A percentile compares a stretch with the other conserved stretches of the same genome.
Evolutionary conservation across 2,113 vertebrate species (phyloP).

Genomic region (Mobula hypostoma): DNA sequence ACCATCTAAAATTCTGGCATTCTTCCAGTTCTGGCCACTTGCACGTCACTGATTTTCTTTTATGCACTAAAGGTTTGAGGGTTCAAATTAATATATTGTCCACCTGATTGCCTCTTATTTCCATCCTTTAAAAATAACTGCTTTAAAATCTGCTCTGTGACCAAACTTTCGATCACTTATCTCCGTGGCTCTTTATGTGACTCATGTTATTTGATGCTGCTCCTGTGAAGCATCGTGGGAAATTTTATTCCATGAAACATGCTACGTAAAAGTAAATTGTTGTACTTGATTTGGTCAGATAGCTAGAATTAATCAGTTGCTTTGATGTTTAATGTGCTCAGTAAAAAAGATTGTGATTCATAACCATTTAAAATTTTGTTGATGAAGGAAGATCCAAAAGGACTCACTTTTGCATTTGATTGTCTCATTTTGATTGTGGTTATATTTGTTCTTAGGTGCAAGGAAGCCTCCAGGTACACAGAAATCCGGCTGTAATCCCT

Average conservation of each 20-base stretch:
- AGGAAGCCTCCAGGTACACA: conserved; percentile 65
- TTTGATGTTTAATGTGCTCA: background rate
- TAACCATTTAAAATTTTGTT: background rate
- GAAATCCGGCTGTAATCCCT: conserved; percentile 59
- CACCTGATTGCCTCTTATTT: background rate
- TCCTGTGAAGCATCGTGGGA: background rate
- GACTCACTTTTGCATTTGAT: conserved; percentile 57
- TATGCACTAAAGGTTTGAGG: background rate
- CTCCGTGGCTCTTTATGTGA: background rate
- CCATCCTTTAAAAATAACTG: background rate
- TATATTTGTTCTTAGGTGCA: conserved; percentile 71
- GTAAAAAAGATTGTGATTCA: background rate
- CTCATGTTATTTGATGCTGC: background rate
- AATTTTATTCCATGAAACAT: background rate
- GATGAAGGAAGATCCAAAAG: background rate
- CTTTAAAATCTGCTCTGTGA: too few relatives aligned
- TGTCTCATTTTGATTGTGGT: conserved; percentile 75
- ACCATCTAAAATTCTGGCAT: background rate
- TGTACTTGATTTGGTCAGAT: background rate
- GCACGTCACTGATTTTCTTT: background rate
- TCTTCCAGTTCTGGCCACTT: background rate
- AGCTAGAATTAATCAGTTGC: background rate
- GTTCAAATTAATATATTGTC: background rate
- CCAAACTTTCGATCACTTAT: background rate
- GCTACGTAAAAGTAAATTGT: background rate